Evolutionary conservation across 2,113 vertebrate genomes (phyloP), one percentile per base, ranked within the genome.

Genomic region (Prolemur simus): DNA sequence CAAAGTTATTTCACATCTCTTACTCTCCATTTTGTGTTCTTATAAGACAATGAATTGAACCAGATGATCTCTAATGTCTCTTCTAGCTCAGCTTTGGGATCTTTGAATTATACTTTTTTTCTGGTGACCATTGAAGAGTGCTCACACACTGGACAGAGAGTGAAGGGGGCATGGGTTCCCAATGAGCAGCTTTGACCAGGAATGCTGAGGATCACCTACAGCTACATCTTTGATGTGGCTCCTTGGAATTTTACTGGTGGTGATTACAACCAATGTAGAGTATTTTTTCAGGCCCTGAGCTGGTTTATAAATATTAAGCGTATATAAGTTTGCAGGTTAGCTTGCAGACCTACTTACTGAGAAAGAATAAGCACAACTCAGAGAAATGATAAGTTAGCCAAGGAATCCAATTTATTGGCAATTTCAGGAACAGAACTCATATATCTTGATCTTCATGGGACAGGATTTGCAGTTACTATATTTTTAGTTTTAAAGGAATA

Each of bases 401-500:
- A 82, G 13, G 58, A 64, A 78, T 68, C 17, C 71, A 88, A 84
- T 76, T 96, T 64, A 34, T 29, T 32, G 54, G 20, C 20, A 69
- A 80, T 56, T 88, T 95, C 34, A 91, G 73, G 5, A 80, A 69
- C 3, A 89, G 49, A 95, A 80, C 6, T 69, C 47, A 71, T 13
- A 76, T 34, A n/a, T 80, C 60, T 89, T 93, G 37, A 85, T 91
- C 32, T 92, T 78, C 14, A 42, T 47, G 21, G 29, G 18, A 66
- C 9, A 88, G 37, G 25, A 94, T 71, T 94, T 94, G 8, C 25
- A 77, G 15, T 91, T 82, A 69, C 78, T 92, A 54, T 68, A 34
- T 29, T 80, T 83, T 97, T 66, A 58, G 66, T 73, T 94, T 92
- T 85, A 90, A 95, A 90, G 42, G 39, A 88, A 85, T 87, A 94